These are phyloP conservation scores for Sinohyriopsis cumingii DNA, from an alignment of 2,888 invertebrate genomes.

Conservation along the genomic window DNA sequence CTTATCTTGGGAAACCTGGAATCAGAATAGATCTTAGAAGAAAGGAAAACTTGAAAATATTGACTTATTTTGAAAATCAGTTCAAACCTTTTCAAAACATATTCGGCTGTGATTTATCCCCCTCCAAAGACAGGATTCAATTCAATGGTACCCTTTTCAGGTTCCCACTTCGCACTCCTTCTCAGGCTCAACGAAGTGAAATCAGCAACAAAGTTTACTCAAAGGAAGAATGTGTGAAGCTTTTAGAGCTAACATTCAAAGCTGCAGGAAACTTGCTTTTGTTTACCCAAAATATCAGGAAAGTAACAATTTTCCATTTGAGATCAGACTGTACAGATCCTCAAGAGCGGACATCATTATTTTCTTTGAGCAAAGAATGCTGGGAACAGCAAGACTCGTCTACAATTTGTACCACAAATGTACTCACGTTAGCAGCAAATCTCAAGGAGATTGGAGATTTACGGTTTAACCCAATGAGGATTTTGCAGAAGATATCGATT, in stretches of 20 bases:
- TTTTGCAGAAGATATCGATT: too few relatives aligned
- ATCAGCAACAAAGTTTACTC: slow-evolving; percentile 51
- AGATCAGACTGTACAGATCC: too few relatives aligned
- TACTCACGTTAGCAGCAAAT: too few relatives aligned
- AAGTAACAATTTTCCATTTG: too few relatives aligned
- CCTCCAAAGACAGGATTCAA: not conserved
- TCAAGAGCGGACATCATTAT: too few relatives aligned
- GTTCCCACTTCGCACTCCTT: slow-evolving; percentile 59
- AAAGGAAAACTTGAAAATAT: slow-evolving; percentile 19
- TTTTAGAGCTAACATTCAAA: slow-evolving; percentile 51
- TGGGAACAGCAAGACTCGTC: too few relatives aligned
- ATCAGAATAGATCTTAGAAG: slow-evolving; percentile 37
- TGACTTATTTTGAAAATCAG: slow-evolving; percentile 34
- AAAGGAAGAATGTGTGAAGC: slow-evolving; percentile 43
- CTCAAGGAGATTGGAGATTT: too few relatives aligned
- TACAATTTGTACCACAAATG: too few relatives aligned
- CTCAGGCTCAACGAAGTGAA: slow-evolving; percentile 55
- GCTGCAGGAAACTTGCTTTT: too few relatives aligned
- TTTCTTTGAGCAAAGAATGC: too few relatives aligned
- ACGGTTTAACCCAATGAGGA: too few relatives aligned
- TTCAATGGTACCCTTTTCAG: slow-evolving; percentile 60
- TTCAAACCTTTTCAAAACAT: slow-evolving; percentile 48
- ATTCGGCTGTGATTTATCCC: slow-evolving; percentile 43
- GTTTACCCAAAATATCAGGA: too few relatives aligned
- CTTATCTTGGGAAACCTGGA: slow-evolving; percentile 54